Percentiles rank a stretch among this genome's conserved stretches.
Evolutionary conservation across 2,888 invertebrate species (phyloP).

Genomic region (Ochropleura plecta): DNA sequence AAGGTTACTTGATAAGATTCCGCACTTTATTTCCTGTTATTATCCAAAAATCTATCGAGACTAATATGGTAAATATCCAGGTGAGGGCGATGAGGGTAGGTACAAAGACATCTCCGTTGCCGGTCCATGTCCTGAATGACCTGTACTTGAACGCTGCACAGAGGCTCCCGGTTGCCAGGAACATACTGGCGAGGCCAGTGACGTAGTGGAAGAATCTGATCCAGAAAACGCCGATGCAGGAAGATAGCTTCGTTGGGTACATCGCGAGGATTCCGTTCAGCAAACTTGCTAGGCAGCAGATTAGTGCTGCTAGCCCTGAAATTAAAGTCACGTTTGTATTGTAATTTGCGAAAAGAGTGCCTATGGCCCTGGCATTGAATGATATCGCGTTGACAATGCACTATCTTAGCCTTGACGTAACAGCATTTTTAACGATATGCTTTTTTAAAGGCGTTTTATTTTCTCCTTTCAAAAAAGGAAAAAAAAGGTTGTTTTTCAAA

Average conservation of each 20-base stretch:
- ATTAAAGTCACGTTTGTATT: conserved; percentile 29
- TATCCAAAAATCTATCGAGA: conserved; percentile 72
- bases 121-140: conserved; percentile 70
- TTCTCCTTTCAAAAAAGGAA: no score
- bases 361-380: neutral
- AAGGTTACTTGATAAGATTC: conserved; percentile 5
- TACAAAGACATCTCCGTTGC: conserved; percentile 57
- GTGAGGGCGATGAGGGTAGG: conserved; percentile 52
- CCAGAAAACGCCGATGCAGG: conserved; percentile 49
- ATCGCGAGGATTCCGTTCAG: conserved; percentile 68
- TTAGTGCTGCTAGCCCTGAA: conserved; percentile 73
- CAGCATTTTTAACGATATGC: no score
- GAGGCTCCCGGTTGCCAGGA: conserved; percentile 70
- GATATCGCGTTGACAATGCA: neutral
- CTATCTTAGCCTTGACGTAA: no score
- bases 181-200: conserved; percentile 69
- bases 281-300: conserved; percentile 65
- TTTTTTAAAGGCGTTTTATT: no score
- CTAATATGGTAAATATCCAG: conserved; percentile 68
- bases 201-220: conserved; percentile 70
- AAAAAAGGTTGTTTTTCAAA: no score
- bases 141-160: conserved; percentile 68
- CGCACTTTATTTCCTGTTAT: conserved; percentile 54
- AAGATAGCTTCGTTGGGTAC: conserved; percentile 62
- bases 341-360: neutral